Percentiles rank a stretch among this genome's conserved stretches.
Evolutionary conservation across 2,797 vertebrate genomes (phyloP).

Genomic region (Propithecus perrieri): DNA sequence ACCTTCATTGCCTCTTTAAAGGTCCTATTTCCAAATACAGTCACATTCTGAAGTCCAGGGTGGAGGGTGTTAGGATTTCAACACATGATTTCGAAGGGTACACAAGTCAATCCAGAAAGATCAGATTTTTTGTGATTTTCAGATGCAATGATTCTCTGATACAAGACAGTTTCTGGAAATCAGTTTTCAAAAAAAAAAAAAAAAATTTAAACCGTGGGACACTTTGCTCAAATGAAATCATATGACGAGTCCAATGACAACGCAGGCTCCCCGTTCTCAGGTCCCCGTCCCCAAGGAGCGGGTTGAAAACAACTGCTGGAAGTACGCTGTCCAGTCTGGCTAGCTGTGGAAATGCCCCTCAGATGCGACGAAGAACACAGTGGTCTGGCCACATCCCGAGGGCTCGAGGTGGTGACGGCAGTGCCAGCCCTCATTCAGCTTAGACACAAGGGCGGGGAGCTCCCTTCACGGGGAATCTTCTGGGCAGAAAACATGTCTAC

Average conservation of each 20-base stretch:
- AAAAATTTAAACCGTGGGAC: neutral
- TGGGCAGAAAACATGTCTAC: neutral
- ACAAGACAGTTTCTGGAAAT: neutral
- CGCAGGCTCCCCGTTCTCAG: neutral
- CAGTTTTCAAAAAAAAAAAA: neutral
- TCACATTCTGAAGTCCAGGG: neutral
- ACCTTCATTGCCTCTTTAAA: neutral
- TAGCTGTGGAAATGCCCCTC: neutral
- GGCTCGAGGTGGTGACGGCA: accelerated
- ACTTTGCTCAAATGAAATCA: neutral
- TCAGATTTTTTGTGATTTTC: neutral
- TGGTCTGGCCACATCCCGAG: neutral
- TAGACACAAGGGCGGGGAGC: neutral
- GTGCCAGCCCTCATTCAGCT: neutral
- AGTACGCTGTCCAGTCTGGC: neutral
- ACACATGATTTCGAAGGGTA: neutral
- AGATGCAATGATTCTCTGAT: neutral
- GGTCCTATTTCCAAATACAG: neutral
- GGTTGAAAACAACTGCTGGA: too few species aligned
- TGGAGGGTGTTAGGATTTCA: neutral
- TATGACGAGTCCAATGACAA: too few species aligned
- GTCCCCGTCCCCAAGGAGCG: neutral
- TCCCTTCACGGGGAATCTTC: neutral
- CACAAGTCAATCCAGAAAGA: neutral
- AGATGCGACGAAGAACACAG: neutral